Evolutionary conservation across 2,888 invertebrate species (phyloP), one percentile per base, ranked within the genome.

Genomic region (Mesorhabditis belari): DNA sequence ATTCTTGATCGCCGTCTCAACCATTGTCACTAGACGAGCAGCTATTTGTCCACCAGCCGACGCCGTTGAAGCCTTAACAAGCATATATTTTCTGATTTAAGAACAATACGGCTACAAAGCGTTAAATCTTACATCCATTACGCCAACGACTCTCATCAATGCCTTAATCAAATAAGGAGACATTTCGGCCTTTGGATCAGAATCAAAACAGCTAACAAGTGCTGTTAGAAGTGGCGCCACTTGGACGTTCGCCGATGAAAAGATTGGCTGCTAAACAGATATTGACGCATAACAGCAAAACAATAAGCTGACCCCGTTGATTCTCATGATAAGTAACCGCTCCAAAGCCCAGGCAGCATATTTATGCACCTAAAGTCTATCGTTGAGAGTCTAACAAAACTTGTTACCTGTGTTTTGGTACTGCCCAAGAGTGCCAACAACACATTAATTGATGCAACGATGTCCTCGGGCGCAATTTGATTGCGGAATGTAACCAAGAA

Each of bases 161-260:
- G 89, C 88, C 86, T 93, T 95, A 93, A 98, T 98, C 5, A 91
- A 87, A 81, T 98, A 96, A 82, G 96, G 95, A 82, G 96, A 96
- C 84, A 96, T 94, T 70, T 88, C 87, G 0, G 90, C 90, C 60
- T 71, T 71, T 6, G 87, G 86, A 29, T 71, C 73, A 53, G 76
- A 72, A 5, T 87, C 87, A 58, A 96, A 85, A 21, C 88, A 87
- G 1, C 84, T 84, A 82, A 95, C 91, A 27, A 96, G 85, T 59
- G 88, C 88, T 5, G 85, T 84, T 12, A 96, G 85, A 55, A 94
- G 83, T 2, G 89, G 87, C 66, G 89, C 83, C 0, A 89, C 88
- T 35, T 85, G 84, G 35, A 93, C 82, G 62, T 87, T 86, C 23
- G 85, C 85, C 3, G 85, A 83, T 54, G 85, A 85, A 35, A 89